Conservation (phyloP, 2,888 invertebrate species). For the Aspidapion aeneum region DNA sequence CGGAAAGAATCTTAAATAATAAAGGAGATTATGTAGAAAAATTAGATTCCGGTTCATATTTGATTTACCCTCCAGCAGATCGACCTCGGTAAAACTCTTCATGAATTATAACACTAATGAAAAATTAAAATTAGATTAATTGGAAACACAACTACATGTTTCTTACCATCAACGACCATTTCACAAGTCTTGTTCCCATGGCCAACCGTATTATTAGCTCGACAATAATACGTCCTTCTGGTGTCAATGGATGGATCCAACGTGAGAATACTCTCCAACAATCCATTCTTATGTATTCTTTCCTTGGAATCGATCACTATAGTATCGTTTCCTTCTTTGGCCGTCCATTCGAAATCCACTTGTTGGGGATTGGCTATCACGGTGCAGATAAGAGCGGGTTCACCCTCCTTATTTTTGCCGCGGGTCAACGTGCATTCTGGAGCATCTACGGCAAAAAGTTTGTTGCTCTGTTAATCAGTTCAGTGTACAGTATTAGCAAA, state of each 20-base stretch:
- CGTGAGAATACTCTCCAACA: slow-evolving; percentile 57
- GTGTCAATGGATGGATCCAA: slow-evolving; percentile 60
- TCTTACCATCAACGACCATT: slow-evolving; percentile 63
- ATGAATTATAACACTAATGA: too few species aligned
- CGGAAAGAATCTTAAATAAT: too few species aligned
- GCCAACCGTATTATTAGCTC: slow-evolving; percentile 82
- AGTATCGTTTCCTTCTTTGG: slow-evolving; percentile 81
- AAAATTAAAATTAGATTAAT: too few species aligned
- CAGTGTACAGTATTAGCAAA: background rate
- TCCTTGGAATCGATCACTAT: slow-evolving; percentile 59
- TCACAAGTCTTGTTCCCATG: slow-evolving; percentile 54
- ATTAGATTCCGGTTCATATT: too few species aligned
- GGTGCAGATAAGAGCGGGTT: slow-evolving; percentile 74
- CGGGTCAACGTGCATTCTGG: slow-evolving; percentile 81
- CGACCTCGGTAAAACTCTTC: too few species aligned
- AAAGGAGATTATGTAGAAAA: too few species aligned
- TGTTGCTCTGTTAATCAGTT: background rate
- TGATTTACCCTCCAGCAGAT: too few species aligned
- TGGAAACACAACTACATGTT: too few species aligned
- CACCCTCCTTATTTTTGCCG: slow-evolving; percentile 60
- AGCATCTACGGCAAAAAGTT: slow-evolving; percentile 55
- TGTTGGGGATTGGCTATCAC: slow-evolving; percentile 77
- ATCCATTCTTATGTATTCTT: slow-evolving; percentile 49
- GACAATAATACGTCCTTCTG: slow-evolving; percentile 77
- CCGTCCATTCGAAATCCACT: slow-evolving; percentile 78